These are phyloP conservation scores for Xenopus laevis DNA, from an alignment of 2,113 vertebrate species.

Conservation along the genomic window DNA sequence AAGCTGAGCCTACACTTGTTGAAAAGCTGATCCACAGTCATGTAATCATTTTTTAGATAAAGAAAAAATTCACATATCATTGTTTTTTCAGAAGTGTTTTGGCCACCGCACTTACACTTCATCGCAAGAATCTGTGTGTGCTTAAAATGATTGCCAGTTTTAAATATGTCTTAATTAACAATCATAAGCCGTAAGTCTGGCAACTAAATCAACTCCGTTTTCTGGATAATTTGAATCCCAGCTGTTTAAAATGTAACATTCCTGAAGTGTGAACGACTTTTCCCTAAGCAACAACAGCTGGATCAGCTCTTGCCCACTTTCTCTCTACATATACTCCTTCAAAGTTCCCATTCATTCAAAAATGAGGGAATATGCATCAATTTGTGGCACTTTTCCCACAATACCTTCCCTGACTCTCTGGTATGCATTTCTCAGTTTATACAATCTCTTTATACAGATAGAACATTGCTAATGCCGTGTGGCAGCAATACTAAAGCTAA, in stretches of 20 bases:
- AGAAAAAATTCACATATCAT: too few relatives aligned
- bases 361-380: constrained; percentile 10
- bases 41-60: too few relatives aligned
- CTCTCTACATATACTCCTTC: constrained; percentile 16
- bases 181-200: constrained; percentile 14
- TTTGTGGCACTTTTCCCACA: constrained; percentile 21
- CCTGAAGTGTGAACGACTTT: constrained; percentile 35
- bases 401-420: not conserved
- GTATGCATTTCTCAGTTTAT: not conserved
- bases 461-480: constrained; percentile 2
- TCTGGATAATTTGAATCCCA: constrained; percentile 35
- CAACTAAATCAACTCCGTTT: constrained; percentile 11
- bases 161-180: constrained; percentile 28
- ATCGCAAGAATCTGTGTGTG: not conserved
- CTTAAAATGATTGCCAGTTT: constrained; percentile 1
- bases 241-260: constrained; percentile 41
- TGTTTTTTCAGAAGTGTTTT: not conserved
- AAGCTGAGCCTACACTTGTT: too few relatives aligned
- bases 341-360: constrained; percentile 25
- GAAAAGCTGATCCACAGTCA: too few relatives aligned
- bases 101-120: not conserved
- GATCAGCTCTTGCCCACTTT: constrained; percentile 12
- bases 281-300: constrained; percentile 41
- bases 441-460: constrained; percentile 10
- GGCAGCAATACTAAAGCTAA: constrained; percentile 8